Evolutionary conservation across 2,113 vertebrate genomes (phyloP).

Genomic region (Fregata magnificens): DNA sequence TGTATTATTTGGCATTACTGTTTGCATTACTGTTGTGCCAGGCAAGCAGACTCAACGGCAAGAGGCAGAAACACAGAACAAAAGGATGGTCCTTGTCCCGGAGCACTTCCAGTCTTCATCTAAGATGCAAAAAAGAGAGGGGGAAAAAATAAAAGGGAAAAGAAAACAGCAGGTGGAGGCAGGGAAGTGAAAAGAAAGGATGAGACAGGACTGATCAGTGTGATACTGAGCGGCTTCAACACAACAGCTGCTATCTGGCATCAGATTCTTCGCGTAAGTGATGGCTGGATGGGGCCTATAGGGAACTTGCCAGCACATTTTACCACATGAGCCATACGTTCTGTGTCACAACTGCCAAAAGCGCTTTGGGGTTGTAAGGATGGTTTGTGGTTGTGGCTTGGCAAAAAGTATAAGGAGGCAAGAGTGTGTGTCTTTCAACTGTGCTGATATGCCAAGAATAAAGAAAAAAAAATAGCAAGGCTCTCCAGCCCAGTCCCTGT

Average conservation of each 20-base stretch:
- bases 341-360: constrained; percentile 63
- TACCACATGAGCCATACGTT: constrained; percentile 62
- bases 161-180: constrained; percentile 53
- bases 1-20: not conserved
- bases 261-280: not conserved
- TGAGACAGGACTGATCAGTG: not conserved
- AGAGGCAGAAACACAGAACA: not conserved
- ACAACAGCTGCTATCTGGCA: constrained; percentile 51
- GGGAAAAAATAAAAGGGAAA: not conserved
- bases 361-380: constrained; percentile 20
- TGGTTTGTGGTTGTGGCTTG: constrained; percentile 57
- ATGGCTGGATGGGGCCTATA: constrained; percentile 1
- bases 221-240: not conserved
- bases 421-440: constrained; percentile 22
- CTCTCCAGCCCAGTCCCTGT: not conserved
- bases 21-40: not conserved
- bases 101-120: not conserved
- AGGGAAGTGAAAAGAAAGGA: constrained; percentile 16
- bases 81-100: not conserved
- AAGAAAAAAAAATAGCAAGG: not conserved
- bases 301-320: constrained; percentile 52
- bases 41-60: not conserved
- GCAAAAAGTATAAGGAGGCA: constrained; percentile 28
- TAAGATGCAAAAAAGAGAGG: not conserved
- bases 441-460: constrained; percentile 13